phyloP scores from a whole-genome alignment of 2,113 vertebrate species.

The Poeciliopsis turrubarensis region DNA sequence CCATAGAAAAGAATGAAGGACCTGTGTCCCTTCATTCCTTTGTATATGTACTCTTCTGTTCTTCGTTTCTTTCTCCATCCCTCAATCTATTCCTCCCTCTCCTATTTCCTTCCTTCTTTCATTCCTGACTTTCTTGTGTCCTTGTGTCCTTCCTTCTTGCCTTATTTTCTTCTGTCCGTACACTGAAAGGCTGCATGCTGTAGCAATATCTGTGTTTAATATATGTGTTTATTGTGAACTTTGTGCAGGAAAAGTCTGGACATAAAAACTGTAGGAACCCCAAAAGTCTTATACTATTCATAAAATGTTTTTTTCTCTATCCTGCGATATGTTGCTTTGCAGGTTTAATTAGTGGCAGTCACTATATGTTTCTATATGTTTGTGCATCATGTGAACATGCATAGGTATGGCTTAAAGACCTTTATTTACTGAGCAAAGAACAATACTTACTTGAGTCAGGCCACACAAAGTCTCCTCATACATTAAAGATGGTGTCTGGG shows the following conservation, averaged over 20 bases:
- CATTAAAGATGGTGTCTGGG: conserved; percentile 55
- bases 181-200: background rate
- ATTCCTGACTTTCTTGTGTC: background rate
- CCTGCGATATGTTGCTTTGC: conserved; percentile 31
- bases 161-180: background rate
- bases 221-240: background rate
- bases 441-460: conserved; percentile 46
- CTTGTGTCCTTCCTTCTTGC: background rate
- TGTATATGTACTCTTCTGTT: no score
- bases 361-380: conserved; percentile 3
- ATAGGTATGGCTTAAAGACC: conserved; percentile 12
- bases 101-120: background rate
- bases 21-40: background rate
- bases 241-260: background rate
- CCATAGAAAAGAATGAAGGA: no score
- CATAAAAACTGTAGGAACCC: background rate
- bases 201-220: background rate
- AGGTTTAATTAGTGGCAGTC: conserved; percentile 42
- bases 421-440: conserved; percentile 49
- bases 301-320: conserved; percentile 19
- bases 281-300: conserved; percentile 21
- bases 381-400: background rate
- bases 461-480: conserved; percentile 45
- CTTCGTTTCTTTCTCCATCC: background rate
- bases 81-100: background rate